Evolutionary conservation across 2,888 invertebrate species (phyloP).

Genomic region (Oegoconia quadripuncta): DNA sequence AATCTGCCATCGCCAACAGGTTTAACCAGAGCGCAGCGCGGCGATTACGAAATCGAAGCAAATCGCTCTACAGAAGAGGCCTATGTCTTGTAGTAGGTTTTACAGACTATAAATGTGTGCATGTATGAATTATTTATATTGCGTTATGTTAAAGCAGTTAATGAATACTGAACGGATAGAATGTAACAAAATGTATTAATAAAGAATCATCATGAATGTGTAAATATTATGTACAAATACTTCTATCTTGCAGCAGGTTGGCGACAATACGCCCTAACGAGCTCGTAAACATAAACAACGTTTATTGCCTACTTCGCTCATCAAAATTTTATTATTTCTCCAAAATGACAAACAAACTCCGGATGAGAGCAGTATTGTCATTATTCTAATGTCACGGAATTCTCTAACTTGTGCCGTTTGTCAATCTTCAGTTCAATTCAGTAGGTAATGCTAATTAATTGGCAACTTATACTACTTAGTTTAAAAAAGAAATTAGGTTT

Average conservation of each 20-base stretch:
- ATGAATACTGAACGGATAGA: background rate
- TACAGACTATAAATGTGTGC: background rate
- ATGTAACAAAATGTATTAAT: conserved; percentile 1
- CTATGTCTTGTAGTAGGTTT: background rate
- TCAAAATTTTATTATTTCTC: conserved; percentile 45
- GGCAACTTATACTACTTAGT: no score
- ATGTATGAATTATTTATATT: no score
- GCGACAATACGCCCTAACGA: conserved; percentile 44
- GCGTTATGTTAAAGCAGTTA: no score
- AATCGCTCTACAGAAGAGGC: no score
- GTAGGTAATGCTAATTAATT: no score
- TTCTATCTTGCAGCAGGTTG: conserved; percentile 22
- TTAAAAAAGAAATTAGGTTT: no score
- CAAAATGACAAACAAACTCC: conserved; percentile 40
- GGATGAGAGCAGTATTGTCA: conserved; percentile 32
- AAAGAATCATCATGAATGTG: conserved; percentile 24
- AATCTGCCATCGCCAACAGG: no score
- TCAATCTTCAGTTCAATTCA: no score
- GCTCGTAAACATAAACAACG: conserved; percentile 45
- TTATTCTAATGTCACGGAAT: conserved; percentile 27
- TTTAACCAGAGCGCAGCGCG: no score
- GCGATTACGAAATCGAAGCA: no score
- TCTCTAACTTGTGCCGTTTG: conserved; percentile 10
- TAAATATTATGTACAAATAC: conserved; percentile 36
- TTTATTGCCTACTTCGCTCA: conserved; percentile 38